Evolutionary conservation across 2,888 invertebrate species (phyloP).

Genomic region (Lasioglossum zephyrum): DNA sequence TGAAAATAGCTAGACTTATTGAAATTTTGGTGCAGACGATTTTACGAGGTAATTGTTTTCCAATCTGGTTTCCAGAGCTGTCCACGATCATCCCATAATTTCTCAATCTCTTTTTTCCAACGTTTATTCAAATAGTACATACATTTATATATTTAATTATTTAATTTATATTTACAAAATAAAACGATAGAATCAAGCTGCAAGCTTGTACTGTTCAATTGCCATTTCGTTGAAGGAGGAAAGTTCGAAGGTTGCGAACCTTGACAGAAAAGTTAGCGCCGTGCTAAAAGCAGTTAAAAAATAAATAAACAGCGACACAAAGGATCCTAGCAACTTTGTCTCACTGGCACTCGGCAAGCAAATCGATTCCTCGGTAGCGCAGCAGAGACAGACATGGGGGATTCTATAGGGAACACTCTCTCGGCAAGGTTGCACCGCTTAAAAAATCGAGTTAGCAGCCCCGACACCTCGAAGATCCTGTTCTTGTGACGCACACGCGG

Average conservation of each 20-base stretch:
- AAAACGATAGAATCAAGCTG: too few species aligned
- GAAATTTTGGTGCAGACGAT: too few species aligned
- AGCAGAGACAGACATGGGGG: not conserved
- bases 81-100: too few species aligned
- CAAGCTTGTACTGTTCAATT: too few species aligned
- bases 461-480: slow-evolving; percentile 62
- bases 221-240: not conserved
- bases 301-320: not conserved
- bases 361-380: not conserved
- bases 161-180: too few species aligned
- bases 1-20: too few species aligned
- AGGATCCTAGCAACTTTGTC: not conserved
- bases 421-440: not conserved
- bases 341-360: not conserved
- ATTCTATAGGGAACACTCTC: not conserved
- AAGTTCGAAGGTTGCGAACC: not conserved
- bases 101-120: too few species aligned
- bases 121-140: too few species aligned
- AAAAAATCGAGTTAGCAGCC: slow-evolving; percentile 35
- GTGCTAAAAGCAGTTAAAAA: not conserved
- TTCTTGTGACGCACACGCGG: slow-evolving; percentile 55
- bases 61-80: too few species aligned
- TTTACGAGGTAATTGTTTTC: too few species aligned
- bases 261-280: not conserved
- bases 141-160: too few species aligned